phyloP scores from a whole-genome alignment of 2,888 invertebrate species.

The Incurvaria masculella region DNA sequence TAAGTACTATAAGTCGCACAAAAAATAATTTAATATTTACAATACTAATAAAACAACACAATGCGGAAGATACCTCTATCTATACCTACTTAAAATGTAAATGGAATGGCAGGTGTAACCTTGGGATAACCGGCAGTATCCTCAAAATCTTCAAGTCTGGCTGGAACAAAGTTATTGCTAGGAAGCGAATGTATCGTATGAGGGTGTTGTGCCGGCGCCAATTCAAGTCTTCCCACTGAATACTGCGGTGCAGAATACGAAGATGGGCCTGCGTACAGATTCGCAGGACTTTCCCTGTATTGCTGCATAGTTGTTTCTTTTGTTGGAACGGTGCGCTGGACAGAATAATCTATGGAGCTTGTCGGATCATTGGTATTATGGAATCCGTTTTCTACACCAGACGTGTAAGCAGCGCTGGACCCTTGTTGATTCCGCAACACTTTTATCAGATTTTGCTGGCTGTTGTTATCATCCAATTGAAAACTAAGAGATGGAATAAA shows the following conservation, averaged over 20 bases:
- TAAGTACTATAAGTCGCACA: no score
- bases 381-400: slow-evolving; percentile 12
- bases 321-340: slow-evolving; percentile 26
- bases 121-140: slow-evolving; percentile 20
- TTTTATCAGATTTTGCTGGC: slow-evolving; percentile 34
- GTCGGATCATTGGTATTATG: slow-evolving; percentile 21
- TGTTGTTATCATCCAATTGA: slow-evolving; percentile 35
- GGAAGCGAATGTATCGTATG: slow-evolving; percentile 6
- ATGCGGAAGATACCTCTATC: no score
- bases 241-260: slow-evolving; percentile 44
- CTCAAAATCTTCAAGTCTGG: slow-evolving; percentile 35
- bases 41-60: no score
- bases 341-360: slow-evolving; percentile 28
- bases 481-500: slow-evolving; percentile 40
- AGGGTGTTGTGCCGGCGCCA: slow-evolving; percentile 17
- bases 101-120: slow-evolving; percentile 14
- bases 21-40: no score
- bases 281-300: slow-evolving; percentile 17
- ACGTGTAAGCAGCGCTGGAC: slow-evolving; percentile 26
- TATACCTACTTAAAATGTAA: slow-evolving; percentile 13
- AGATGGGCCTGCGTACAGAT: slow-evolving; percentile 39
- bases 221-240: slow-evolving; percentile 35
- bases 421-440: slow-evolving; percentile 34
- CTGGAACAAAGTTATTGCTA: slow-evolving; percentile 24
- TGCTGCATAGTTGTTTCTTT: slow-evolving; percentile 21